Conservation (phyloP, 2,113 vertebrate genomes). For the Ceuthmochares aereus region DNA sequence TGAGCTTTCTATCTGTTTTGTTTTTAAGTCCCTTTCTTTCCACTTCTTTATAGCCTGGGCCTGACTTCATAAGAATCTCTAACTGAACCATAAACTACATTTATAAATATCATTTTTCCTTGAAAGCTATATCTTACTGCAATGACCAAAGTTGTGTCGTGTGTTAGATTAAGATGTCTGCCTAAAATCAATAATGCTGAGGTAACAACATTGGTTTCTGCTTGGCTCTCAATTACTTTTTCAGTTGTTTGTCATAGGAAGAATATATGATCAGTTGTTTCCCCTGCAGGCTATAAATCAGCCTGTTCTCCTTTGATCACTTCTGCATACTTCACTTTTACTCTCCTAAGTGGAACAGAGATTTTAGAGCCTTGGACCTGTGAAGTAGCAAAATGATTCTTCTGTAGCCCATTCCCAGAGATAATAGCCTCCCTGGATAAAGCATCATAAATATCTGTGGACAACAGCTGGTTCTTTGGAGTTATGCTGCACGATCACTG, state of each 20-base stretch:
- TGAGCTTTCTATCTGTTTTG: neutral
- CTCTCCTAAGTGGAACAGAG: conserved; percentile 44
- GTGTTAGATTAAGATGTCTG: conserved; percentile 75
- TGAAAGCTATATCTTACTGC: conserved; percentile 67
- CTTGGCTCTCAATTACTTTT: conserved; percentile 72
- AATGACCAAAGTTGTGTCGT: conserved; percentile 72
- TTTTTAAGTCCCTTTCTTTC: conserved; percentile 14
- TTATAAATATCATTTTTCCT: conserved; percentile 70
- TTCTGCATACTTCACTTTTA: conserved; percentile 75
- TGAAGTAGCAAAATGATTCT: conserved; percentile 61
- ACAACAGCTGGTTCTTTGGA: neutral
- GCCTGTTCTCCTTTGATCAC: conserved; percentile 70
- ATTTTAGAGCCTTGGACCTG: conserved; percentile 48
- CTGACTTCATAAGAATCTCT: conserved; percentile 49
- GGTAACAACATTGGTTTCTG: conserved; percentile 74
- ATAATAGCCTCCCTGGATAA: conserved; percentile 45
- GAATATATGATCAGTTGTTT: conserved; percentile 74
- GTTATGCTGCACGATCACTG: neutral
- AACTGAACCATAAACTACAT: conserved; percentile 65
- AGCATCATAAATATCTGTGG: conserved; percentile 62
- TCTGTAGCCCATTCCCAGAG: conserved; percentile 40
- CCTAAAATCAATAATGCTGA: conserved; percentile 75
- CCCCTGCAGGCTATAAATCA: conserved; percentile 66
- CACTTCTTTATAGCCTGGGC: neutral
- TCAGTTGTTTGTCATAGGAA: conserved; percentile 72